Conservation (phyloP, 2,888 invertebrate genomes). For the Octonoba sinensis region DNA sequence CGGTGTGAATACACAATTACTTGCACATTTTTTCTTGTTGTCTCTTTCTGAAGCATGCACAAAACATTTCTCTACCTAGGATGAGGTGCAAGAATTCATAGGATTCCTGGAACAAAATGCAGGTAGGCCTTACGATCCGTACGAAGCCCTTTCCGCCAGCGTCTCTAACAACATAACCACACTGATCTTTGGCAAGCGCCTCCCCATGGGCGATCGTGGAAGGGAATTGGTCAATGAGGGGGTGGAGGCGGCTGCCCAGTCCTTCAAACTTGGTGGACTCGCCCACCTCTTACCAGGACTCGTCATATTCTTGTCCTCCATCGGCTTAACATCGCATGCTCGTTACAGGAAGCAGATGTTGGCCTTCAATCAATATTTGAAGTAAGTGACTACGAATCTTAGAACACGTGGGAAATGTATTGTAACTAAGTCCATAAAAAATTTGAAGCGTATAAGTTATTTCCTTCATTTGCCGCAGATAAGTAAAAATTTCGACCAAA, state of each 20-base stretch:
- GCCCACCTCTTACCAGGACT: background rate
- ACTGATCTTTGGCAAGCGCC: conserved; percentile 48
- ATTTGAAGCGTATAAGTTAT: no score
- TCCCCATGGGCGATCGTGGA: conserved; percentile 50
- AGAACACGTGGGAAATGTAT: no score
- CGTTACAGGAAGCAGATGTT: conserved; percentile 3
- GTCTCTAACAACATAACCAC: conserved; percentile 49
- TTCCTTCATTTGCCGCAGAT: no score
- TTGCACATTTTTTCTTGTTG: no score
- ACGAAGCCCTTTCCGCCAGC: conserved; percentile 17
- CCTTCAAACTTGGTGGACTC: conserved; percentile 1
- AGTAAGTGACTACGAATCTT: no score
- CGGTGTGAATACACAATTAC: no score
- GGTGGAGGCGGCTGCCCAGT: background rate
- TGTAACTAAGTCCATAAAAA: no score
- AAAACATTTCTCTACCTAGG: conserved; percentile 23
- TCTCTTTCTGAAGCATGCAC: no score
- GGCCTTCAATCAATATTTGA: conserved; percentile 7
- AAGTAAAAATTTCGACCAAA: no score
- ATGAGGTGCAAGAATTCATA: conserved; percentile 59
- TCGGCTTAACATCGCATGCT: conserved; percentile 1
- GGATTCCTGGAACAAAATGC: conserved; percentile 2
- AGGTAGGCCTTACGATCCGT: conserved; percentile 30
- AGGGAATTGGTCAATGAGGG: conserved; percentile 13
- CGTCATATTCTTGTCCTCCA: background rate